A percentile compares a stretch with the other conserved stretches of the same genome.
phyloP scores from a whole-genome alignment of 2,113 vertebrate species.

The Rhabdomys dilectus region DNA sequence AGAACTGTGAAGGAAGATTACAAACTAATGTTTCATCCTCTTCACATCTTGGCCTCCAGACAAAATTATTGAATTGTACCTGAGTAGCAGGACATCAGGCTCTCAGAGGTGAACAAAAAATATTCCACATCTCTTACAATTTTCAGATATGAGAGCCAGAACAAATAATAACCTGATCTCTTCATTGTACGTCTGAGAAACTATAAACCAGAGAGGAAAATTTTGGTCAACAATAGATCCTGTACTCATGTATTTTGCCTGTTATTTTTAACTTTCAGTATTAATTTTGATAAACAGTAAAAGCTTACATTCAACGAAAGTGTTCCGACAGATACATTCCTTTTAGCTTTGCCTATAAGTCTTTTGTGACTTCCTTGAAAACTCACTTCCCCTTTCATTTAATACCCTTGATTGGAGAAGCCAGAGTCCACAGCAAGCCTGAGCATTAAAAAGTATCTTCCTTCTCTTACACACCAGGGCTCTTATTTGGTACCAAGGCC shows the following conservation, averaged over 20 bases:
- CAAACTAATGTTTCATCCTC: conserved; percentile 4
- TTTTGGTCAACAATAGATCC: conserved; percentile 7
- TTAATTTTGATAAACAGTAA: conserved; percentile 31
- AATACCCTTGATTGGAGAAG: background rate
- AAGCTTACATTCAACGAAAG: conserved; percentile 61
- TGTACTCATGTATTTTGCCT: background rate
- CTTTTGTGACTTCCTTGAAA: conserved; percentile 15
- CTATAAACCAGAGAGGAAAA: conserved; percentile 25
- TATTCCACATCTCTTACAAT: conserved; percentile 26
- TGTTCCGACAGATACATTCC: background rate
- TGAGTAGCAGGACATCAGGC: conserved; percentile 56
- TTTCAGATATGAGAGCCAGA: conserved; percentile 55
- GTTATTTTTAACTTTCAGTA: conserved; percentile 49
- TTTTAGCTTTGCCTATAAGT: conserved; percentile 38
- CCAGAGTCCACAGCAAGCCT: background rate
- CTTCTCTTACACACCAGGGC: background rate
- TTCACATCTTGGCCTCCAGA: background rate
- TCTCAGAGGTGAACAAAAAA: background rate
- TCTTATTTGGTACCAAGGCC: background rate
- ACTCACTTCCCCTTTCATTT: background rate
- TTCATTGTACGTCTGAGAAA: conserved; percentile 46
- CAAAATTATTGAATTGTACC: conserved; percentile 14
- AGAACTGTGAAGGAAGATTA: background rate
- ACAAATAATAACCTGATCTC: background rate
- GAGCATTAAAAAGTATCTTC: background rate